phyloP scores from a whole-genome alignment of 2,888 invertebrate genomes.

The Tiliacea aurago region DNA sequence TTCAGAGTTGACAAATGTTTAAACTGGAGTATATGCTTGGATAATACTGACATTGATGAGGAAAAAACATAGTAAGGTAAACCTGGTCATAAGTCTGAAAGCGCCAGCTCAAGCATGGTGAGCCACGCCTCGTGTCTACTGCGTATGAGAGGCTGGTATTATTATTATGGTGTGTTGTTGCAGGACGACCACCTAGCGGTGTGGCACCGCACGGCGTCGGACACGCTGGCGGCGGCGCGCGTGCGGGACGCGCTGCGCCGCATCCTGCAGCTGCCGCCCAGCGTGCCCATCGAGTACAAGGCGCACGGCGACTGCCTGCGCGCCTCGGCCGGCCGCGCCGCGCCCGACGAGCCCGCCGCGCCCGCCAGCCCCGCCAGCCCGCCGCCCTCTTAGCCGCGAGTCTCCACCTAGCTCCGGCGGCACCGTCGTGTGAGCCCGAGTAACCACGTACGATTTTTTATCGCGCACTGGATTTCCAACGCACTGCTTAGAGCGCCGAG shows the following conservation, averaged over 20 bases:
- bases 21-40: too few relatives aligned
- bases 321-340: conserved; percentile 73
- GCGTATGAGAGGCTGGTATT: too few relatives aligned
- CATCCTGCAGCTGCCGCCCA: conserved; percentile 98
- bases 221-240: conserved; percentile 96
- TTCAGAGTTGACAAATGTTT: too few relatives aligned
- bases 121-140: too few relatives aligned
- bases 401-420: conserved; percentile 15
- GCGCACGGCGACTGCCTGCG: conserved; percentile 84
- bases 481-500: neutral
- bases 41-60: too few relatives aligned
- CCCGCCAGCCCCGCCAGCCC: conserved; percentile 40
- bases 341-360: conserved; percentile 57
- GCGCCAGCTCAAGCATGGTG: too few relatives aligned
- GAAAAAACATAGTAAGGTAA: too few relatives aligned
- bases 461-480: neutral
- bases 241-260: conserved; percentile 98
- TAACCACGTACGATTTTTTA: neutral
- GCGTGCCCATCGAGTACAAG: conserved; percentile 98
- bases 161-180: neutral
- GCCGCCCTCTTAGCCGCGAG: conserved; percentile 41
- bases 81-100: too few relatives aligned
- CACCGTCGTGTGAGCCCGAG: conserved; percentile 30
- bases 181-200: conserved; percentile 99
- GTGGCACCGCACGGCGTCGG: conserved; percentile 99